phyloP scores from a whole-genome alignment of 2,113 vertebrate species.

The Chlamydotis undulata region DNA sequence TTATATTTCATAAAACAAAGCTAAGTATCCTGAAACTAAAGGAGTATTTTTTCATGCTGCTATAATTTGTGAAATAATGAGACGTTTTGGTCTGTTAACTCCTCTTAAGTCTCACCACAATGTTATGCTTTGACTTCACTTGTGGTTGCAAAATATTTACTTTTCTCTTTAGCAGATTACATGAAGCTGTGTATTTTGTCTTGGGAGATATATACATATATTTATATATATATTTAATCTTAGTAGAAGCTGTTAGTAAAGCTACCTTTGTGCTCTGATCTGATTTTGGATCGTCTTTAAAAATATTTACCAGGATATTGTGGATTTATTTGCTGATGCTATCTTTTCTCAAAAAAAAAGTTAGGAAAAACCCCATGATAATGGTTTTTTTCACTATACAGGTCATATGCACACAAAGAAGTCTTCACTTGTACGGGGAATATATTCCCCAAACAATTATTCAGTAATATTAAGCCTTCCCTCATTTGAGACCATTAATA shows the following conservation, averaged over 20 bases:
- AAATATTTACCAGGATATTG: neutral
- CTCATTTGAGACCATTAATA: neutral
- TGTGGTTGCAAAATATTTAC: slow-evolving; percentile 66
- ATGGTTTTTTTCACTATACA: neutral
- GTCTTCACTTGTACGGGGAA: neutral
- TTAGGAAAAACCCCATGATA: neutral
- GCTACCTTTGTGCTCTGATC: neutral
- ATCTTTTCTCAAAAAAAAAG: neutral
- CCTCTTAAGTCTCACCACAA: slow-evolving; percentile 64
- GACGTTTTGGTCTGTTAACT: slow-evolving; percentile 56
- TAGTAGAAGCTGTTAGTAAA: slow-evolving; percentile 16
- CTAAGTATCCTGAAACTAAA: slow-evolving; percentile 48
- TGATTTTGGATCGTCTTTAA: slow-evolving; percentile 9
- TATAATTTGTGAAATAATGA: slow-evolving; percentile 66
- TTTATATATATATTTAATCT: slow-evolving; percentile 25
- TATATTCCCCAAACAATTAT: neutral
- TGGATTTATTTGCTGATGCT: neutral
- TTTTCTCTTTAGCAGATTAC: slow-evolving; percentile 66
- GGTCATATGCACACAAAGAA: neutral
- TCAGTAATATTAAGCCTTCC: neutral
- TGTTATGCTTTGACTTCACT: slow-evolving; percentile 62
- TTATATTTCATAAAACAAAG: slow-evolving; percentile 35
- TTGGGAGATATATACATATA: slow-evolving; percentile 33
- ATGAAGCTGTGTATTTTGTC: slow-evolving; percentile 62
- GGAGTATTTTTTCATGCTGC: slow-evolving; percentile 40